Evolutionary conservation across 2,797 vertebrate genomes (phyloP).

Genomic region (Danio jaintianensis): DNA sequence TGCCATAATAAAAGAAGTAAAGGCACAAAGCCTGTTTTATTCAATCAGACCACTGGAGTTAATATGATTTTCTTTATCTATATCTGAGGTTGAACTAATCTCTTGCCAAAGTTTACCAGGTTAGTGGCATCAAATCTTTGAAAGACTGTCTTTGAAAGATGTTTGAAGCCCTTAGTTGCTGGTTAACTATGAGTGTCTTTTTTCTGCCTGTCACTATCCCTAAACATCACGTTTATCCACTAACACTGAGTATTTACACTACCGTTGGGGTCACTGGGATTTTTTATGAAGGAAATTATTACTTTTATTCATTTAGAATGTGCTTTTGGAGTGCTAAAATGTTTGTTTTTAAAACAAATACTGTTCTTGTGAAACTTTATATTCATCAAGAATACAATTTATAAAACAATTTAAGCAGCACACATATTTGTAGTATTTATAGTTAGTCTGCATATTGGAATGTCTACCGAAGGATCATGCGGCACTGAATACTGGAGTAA

Average conservation of each 20-base stretch:
- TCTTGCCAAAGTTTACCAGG: constrained; percentile 13
- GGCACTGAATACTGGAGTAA: background rate
- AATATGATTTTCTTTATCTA: background rate
- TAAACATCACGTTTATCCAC: constrained; percentile 3
- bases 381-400: too few relatives aligned
- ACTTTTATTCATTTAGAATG: background rate
- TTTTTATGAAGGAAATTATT: background rate
- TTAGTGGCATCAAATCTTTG: constrained; percentile 31
- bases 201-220: background rate
- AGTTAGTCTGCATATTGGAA: background rate
- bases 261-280: background rate
- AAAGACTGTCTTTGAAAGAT: constrained; percentile 27
- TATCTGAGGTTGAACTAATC: constrained; percentile 35
- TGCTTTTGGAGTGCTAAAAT: background rate
- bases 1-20: background rate
- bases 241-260: background rate
- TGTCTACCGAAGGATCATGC: background rate
- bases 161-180: background rate
- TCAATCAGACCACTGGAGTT: background rate
- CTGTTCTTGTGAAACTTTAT: background rate
- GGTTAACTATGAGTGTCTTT: background rate
- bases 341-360: background rate
- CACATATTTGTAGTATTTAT: background rate
- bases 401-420: background rate
- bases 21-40: background rate